Percentiles rank a stretch among this genome's conserved stretches.
Conservation (phyloP, 2,113 vertebrate species). For the Pipa parva region DNA sequence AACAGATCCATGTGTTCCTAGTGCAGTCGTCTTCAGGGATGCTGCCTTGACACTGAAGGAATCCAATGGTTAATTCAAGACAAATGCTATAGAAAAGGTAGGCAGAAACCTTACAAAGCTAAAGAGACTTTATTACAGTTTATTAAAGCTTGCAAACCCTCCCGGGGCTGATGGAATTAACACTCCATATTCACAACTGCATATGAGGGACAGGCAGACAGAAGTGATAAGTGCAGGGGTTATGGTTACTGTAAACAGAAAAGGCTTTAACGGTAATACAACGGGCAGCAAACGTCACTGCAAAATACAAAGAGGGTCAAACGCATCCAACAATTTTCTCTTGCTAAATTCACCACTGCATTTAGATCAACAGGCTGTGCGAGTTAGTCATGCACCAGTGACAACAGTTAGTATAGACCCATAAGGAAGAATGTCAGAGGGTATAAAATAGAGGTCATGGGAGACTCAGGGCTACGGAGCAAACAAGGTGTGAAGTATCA, state of each 20-base stretch:
- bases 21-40: neutral
- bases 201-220: neutral
- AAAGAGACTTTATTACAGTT: neutral
- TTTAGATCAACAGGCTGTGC: constrained; percentile 3
- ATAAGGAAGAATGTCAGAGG: neutral
- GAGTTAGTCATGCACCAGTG: constrained; percentile 34
- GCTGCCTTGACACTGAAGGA: neutral
- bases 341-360: neutral
- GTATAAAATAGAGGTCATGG: neutral
- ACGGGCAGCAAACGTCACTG: neutral
- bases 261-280: neutral
- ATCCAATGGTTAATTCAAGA: neutral
- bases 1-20: neutral
- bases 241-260: constrained; percentile 1
- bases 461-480: neutral
- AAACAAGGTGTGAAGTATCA: neutral
- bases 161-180: neutral
- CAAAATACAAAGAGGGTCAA: neutral
- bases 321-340: neutral
- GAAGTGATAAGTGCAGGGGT: constrained; percentile 15
- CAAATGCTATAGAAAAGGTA: neutral
- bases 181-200: neutral
- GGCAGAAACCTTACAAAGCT: neutral
- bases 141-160: neutral
- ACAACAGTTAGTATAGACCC: constrained; percentile 16